Conservation (phyloP, 1,140 invertebrate genomes). For the Cyclargus thomasi region DNA sequence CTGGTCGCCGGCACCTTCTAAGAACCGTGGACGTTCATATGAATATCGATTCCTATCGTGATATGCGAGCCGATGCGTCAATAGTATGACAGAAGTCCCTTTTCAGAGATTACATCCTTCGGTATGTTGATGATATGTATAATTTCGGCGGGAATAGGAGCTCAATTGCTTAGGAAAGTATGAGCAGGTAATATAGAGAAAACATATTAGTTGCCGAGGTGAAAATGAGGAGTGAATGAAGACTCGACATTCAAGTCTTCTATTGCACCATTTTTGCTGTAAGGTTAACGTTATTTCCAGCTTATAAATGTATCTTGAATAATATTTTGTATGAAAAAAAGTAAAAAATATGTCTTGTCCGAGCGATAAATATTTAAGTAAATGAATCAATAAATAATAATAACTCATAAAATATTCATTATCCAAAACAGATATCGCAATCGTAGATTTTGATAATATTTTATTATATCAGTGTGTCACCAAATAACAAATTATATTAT, state of each 20-base stretch:
- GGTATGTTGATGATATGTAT: slow-evolving; percentile 26
- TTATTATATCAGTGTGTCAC: too few species aligned
- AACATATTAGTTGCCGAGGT: background rate
- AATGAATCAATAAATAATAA: too few species aligned
- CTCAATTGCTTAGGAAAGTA: slow-evolving; percentile 16
- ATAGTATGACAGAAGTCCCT: slow-evolving; percentile 48
- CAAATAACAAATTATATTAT: too few species aligned
- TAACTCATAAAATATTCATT: too few species aligned
- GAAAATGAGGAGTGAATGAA: background rate
- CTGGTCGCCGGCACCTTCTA: background rate
- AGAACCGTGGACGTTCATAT: slow-evolving; percentile 3
- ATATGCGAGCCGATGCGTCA: slow-evolving; percentile 53
- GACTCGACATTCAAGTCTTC: background rate
- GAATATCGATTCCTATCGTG: slow-evolving; percentile 23
- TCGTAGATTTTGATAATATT: too few species aligned
- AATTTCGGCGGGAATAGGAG: slow-evolving; percentile 61
- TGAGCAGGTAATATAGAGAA: background rate
- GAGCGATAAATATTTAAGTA: background rate
- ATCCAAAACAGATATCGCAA: too few species aligned
- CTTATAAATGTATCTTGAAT: background rate
- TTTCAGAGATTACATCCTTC: slow-evolving; percentile 48
- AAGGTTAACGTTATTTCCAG: background rate
- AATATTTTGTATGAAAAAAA: background rate
- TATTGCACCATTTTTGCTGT: background rate
- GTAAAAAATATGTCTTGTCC: background rate